Evolutionary conservation across 2,113 vertebrate genomes (phyloP), one percentile per base, ranked within the genome.

Genomic region (Hippocampus comes): DNA sequence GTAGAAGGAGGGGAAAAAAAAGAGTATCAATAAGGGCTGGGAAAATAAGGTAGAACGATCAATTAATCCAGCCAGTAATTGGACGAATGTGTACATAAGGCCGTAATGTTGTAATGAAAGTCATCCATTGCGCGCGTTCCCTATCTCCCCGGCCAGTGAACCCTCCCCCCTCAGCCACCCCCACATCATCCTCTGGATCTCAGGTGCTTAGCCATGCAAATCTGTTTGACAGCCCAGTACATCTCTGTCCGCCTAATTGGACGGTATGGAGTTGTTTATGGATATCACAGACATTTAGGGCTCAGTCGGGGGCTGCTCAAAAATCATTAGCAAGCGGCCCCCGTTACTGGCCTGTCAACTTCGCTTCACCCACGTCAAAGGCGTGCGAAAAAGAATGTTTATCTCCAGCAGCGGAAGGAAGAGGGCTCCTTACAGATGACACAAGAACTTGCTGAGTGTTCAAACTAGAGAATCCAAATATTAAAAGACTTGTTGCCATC

Each of bases 191-290:
- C 88, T 94, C 93, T 88, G 92, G 93, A 96, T 96, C 94, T 94
- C 93, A 94, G 91, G 93, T 95, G 95, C 95, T 94, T 93, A 95
- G 91, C 96, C 96, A 96, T 97, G 96, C 97, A 98, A 94, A 98
- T 96, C 95, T 94, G 93, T 89, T 92, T 96, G 97, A 98, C 96
- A 97, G 93, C 91, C 81, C 92, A 92, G 94, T 97, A 95, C 83
- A 93, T 97, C 96, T 96, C 95, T 97, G 96, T 97, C 95, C 93
- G 93, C 95, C 94, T 98, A 98, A 99, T 98, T 99, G 96, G 97
- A 95, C 93, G 85, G 94, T 93, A 95, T 95, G 93, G 95, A 96
- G 94, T 96, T 97, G 96, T 98, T 98, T 98, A 97, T 98, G 95
- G 96, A 94, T 94, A 94, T 94, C 89, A 94, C 91, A 94, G 94